A percentile compares a stretch with the other conserved stretches of the same genome.
Conservation (phyloP, 2,113 vertebrate species). For the Stictonetta naevosa region DNA sequence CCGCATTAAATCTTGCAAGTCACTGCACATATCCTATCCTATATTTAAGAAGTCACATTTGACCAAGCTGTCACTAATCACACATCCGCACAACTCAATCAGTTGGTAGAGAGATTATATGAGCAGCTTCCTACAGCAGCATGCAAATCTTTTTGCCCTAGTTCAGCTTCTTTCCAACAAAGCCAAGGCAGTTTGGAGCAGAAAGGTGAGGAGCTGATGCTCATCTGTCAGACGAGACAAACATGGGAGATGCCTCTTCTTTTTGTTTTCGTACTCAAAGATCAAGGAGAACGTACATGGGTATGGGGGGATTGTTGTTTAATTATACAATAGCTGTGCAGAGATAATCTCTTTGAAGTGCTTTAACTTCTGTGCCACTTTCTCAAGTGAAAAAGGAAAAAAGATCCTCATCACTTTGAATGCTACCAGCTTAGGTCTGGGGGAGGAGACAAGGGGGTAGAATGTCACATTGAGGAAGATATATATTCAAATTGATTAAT, state of each 20-base stretch:
- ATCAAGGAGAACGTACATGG: constrained; percentile 43
- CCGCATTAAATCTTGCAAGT: constrained; percentile 38
- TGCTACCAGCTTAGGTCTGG: constrained; percentile 25
- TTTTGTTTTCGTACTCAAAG: constrained; percentile 35
- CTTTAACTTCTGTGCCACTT: constrained; percentile 48
- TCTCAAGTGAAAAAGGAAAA: constrained; percentile 20
- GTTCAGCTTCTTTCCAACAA: background rate
- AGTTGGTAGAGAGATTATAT: background rate
- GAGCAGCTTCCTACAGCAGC: background rate
- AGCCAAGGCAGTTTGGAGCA: background rate
- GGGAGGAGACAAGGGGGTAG: constrained; percentile 9
- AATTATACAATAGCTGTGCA: constrained; percentile 64
- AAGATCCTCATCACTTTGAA: constrained; percentile 37
- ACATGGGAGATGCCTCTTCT: background rate
- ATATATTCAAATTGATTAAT: constrained; percentile 55
- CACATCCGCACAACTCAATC: constrained; percentile 1
- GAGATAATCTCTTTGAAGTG: constrained; percentile 62
- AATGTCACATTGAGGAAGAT: constrained; percentile 38
- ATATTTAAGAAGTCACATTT: constrained; percentile 52
- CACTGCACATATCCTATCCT: background rate
- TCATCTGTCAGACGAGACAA: background rate
- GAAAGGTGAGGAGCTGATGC: background rate
- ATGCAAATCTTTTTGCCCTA: background rate
- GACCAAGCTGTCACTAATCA: constrained; percentile 45
- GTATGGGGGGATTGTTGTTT: background rate